Percentiles rank a stretch among this genome's conserved stretches.
These are phyloP conservation scores for Gryon sp. DNA, from an alignment of 1,140 invertebrate genomes.

Conservation along the genomic window DNA sequence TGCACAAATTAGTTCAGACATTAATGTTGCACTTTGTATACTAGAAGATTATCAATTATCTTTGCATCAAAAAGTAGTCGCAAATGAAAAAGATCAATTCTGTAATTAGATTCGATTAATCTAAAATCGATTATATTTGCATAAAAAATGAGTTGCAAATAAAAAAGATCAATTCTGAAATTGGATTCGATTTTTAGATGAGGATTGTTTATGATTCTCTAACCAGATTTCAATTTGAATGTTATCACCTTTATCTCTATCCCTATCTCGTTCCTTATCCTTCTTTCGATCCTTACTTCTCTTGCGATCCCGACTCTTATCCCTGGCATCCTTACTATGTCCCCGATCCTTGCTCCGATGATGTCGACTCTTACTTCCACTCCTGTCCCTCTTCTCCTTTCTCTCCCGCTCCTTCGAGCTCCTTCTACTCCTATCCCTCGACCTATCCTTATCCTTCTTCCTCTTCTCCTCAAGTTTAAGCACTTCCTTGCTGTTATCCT, in stretches of 20 bases:
- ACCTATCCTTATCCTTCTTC: conserved; percentile 68
- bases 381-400: conserved; percentile 65
- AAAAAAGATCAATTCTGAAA: too few species aligned
- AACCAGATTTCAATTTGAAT: too few species aligned
- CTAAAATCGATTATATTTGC: too few species aligned
- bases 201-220: too few species aligned
- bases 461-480: conserved; percentile 68
- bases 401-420: conserved; percentile 64
- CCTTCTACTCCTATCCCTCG: conserved; percentile 63
- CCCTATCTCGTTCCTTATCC: conserved; percentile 68
- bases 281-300: conserved; percentile 70
- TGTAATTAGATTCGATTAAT: too few species aligned
- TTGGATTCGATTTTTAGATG: too few species aligned
- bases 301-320: conserved; percentile 72
- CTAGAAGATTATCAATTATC: too few species aligned
- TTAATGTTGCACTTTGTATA: too few species aligned
- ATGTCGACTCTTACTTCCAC: conserved; percentile 69
- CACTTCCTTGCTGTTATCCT: conserved; percentile 92
- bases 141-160: too few species aligned
- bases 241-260: conserved; percentile 70
- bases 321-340: conserved; percentile 64
- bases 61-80: too few species aligned
- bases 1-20: too few species aligned
- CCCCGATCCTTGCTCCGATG: conserved; percentile 66
- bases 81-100: too few species aligned